Evolutionary conservation across 2,888 invertebrate genomes (phyloP).

Genomic region (Pseudoips prasinana): DNA sequence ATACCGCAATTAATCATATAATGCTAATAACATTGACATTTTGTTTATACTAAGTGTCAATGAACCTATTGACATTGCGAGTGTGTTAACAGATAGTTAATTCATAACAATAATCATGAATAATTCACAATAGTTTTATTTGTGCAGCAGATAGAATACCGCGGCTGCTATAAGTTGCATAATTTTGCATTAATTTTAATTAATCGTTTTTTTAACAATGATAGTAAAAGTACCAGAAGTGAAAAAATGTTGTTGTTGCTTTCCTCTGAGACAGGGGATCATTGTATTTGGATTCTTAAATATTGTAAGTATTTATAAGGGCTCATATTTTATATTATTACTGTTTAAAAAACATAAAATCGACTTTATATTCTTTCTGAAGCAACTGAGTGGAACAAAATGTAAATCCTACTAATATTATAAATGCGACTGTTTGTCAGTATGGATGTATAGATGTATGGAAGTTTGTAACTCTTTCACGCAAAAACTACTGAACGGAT

Average conservation of each 20-base stretch:
- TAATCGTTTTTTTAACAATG: not conserved
- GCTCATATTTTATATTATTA: no score
- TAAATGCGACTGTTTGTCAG: no score
- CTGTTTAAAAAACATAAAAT: no score
- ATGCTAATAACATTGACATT: conserved; percentile 24
- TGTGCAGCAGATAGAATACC: conserved; percentile 17
- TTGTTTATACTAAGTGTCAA: conserved; percentile 28
- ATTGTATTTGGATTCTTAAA: conserved; percentile 67
- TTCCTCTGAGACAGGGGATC: conserved; percentile 66
- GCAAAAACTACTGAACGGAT: no score
- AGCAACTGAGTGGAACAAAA: no score
- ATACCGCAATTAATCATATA: conserved; percentile 16
- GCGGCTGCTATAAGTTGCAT: conserved; percentile 10
- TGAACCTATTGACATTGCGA: conserved; percentile 34
- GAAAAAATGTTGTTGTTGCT: conserved; percentile 65
- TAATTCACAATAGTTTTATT: conserved; percentile 28
- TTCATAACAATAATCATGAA: conserved; percentile 16
- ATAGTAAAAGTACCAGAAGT: conserved; percentile 59
- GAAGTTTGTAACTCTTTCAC: no score
- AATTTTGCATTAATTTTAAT: conserved; percentile 1
- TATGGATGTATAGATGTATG: no score
- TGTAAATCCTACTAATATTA: no score
- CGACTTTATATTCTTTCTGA: no score
- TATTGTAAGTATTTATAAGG: conserved; percentile 62
- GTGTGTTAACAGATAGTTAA: conserved; percentile 26